Base-by-base conservation (phyloP, 2,888 invertebrate genomes). In the Nebria salina region DNA sequence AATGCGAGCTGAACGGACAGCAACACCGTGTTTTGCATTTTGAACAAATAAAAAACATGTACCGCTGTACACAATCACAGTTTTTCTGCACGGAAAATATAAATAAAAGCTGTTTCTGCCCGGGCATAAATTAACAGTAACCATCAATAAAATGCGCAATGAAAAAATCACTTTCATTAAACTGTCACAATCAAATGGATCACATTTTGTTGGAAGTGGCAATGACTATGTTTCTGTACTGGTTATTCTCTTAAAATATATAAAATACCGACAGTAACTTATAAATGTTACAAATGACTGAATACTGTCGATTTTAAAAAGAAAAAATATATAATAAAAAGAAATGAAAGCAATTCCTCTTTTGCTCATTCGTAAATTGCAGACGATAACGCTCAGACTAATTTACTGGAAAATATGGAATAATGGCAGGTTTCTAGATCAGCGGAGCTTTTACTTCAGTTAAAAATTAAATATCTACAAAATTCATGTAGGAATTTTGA, bases 1-100 rank as follows among this genome's bases (percentile, higher is more conserved):
- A 70, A 11, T 2, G 5, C 70, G 8, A 25, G 70, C 15, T 26
- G 34, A 70, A 34, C 34, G 34, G 34, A 34, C 34, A 8, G 26
- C 65, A 11, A 26, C 66, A 68, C 42, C 54, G 54, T 54, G 76
- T 76, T 76, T 76, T 76, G 76, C 68, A 76, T 76, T 76, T 76
- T 68, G 13, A 68, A 25, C 68, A 42, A 42, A 68, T 68, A 76
- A 76, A 76, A 76, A 76, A 34, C 76, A 76, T 76, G 76, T 68
- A 68, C 43, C 68, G 34, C 20, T 41, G 34, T 20, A 41, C 75
- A 11, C 26, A 66, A 34, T 34, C 65, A 41, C 26, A 65, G 54
- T 54, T 70, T 76, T 34, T 26, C 25, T n/a, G 26, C 15, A 65
- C 25, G 70, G 70, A 70, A 25, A 26, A 65, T 5, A 65, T 65